Percentiles rank a stretch among this genome's conserved stretches.
These are phyloP conservation scores for Eretmochelys imbricata DNA, from an alignment of 2,113 vertebrate species.

Conservation along the genomic window DNA sequence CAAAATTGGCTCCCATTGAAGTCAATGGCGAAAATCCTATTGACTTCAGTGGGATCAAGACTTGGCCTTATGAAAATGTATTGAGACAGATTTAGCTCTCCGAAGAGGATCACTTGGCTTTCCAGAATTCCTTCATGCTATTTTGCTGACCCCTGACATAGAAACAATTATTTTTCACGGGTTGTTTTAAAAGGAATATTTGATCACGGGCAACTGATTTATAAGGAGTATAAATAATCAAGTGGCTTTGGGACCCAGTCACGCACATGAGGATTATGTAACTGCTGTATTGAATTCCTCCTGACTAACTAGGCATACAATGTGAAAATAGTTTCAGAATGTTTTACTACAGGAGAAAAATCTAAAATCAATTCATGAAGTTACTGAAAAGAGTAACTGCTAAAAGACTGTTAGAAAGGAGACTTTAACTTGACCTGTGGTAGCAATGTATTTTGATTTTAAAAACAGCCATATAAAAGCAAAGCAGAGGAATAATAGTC, in stretches of 20 bases:
- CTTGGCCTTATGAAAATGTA: background rate
- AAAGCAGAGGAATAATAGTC: background rate
- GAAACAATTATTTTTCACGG: background rate
- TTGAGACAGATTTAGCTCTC: background rate
- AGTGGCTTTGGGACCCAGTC: accelerated
- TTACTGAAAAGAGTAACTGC: background rate
- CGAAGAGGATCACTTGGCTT: background rate
- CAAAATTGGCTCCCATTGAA: accelerated
- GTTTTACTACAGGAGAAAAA: background rate
- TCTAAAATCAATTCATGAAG: accelerated
- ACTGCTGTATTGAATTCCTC: background rate
- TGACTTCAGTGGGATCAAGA: background rate
- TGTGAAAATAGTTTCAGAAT: background rate
- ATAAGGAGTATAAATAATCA: background rate
- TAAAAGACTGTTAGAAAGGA: background rate
- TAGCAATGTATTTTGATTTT: background rate
- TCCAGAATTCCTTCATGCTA: accelerated
- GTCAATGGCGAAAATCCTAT: background rate
- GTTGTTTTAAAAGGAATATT: background rate
- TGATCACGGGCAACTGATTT: background rate
- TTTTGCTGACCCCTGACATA: background rate
- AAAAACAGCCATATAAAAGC: background rate
- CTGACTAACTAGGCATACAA: accelerated
- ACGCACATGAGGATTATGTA: background rate
- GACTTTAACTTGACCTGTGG: accelerated